Evolutionary conservation across 2,888 invertebrate genomes (phyloP).

Genomic region (Agriopis leucophaearia): DNA sequence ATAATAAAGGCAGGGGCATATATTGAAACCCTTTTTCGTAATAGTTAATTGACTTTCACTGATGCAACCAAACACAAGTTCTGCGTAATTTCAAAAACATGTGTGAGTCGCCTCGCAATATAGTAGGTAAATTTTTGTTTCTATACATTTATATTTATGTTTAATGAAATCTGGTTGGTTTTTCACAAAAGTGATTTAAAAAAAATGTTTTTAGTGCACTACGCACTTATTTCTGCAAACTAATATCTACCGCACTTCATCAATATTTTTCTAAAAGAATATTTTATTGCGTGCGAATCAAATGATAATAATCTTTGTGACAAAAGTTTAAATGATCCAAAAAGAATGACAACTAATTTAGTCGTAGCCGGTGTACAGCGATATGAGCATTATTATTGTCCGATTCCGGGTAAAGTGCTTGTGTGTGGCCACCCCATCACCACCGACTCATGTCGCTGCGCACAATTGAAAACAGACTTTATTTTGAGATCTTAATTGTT

Average conservation of each 20-base stretch:
- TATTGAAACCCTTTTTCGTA: slow-evolving; percentile 42
- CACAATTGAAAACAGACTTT: slow-evolving; percentile 67
- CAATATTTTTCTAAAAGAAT: neutral
- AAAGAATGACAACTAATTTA: slow-evolving; percentile 12
- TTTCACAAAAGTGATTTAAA: too few species aligned
- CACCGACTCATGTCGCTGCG: slow-evolving; percentile 63
- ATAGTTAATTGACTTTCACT: slow-evolving; percentile 38
- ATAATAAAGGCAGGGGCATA: neutral
- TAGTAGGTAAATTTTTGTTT: neutral
- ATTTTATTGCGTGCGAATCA: neutral
- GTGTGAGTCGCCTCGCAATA: neutral
- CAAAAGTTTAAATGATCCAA: slow-evolving; percentile 5
- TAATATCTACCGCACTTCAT: too few species aligned
- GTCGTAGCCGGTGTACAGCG: neutral
- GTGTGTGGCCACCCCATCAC: slow-evolving; percentile 67
- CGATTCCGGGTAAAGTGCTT: slow-evolving; percentile 62
- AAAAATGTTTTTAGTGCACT: too few species aligned
- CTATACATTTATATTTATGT: neutral
- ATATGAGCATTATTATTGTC: slow-evolving; percentile 13
- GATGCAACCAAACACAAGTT: slow-evolving; percentile 25
- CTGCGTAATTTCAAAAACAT: neutral
- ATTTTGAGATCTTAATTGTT: slow-evolving; percentile 49
- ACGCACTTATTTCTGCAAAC: too few species aligned
- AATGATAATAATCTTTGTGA: neutral
- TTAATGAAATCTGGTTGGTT: too few species aligned